Conservation (phyloP, 1,140 invertebrate genomes). For the Trypoxylus dichotomus region DNA sequence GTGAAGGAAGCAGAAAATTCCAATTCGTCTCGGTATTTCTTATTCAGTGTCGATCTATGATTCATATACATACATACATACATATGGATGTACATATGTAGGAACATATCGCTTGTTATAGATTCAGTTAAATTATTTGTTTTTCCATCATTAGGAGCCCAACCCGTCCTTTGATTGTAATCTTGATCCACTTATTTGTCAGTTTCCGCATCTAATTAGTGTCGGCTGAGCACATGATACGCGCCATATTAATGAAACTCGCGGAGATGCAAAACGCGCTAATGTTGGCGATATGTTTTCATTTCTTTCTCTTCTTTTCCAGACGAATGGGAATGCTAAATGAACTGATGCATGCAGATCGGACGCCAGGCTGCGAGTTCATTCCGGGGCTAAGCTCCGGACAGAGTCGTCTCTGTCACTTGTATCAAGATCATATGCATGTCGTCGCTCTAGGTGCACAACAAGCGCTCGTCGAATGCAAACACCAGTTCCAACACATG, state of each 20-base stretch:
- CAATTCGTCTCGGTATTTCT: background rate
- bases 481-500: slow-evolving; percentile 76
- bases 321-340: slow-evolving; percentile 51
- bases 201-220: slow-evolving; percentile 19
- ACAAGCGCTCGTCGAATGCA: slow-evolving; percentile 73
- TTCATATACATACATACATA: background rate
- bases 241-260: background rate
- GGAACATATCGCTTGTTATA: background rate
- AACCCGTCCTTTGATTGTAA: background rate
- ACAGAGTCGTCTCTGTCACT: slow-evolving; percentile 74
- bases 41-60: background rate
- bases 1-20: background rate
- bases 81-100: background rate
- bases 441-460: slow-evolving; percentile 69
- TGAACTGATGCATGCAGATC: slow-evolving; percentile 48
- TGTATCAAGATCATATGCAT: slow-evolving; percentile 80
- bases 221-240: background rate
- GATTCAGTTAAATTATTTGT: slow-evolving; percentile 1
- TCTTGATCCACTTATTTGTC: slow-evolving; percentile 2
- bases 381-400: slow-evolving; percentile 63
- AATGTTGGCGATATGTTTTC: slow-evolving; percentile 14
- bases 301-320: slow-evolving; percentile 37
- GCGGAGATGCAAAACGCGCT: background rate
- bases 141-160: background rate
- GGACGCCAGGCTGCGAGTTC: slow-evolving; percentile 44